Conservation (phyloP, 2,797 vertebrate genomes). For the Cossypha polioptera region DNA sequence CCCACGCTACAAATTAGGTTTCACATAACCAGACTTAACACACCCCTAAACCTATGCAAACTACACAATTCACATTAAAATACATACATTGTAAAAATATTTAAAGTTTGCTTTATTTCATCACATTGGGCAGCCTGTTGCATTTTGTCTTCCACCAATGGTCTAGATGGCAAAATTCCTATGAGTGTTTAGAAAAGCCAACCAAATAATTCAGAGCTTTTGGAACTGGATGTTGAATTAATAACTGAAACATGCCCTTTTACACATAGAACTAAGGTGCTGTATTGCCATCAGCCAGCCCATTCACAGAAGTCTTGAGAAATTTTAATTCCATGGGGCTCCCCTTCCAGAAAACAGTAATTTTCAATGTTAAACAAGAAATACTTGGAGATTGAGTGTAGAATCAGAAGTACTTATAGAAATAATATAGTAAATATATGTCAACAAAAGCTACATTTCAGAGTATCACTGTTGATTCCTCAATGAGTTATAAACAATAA, state of each 20-base stretch:
- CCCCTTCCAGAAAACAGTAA: not conserved
- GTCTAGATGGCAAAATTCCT: not conserved
- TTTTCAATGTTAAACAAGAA: not conserved
- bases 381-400: not conserved
- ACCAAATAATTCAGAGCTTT: not conserved
- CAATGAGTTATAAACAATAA: not conserved
- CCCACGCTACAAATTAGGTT: not conserved
- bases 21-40: not conserved
- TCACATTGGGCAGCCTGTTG: not conserved
- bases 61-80: not conserved
- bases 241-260: not conserved
- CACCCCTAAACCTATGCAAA: fast-evolving
- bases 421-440: not conserved
- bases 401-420: not conserved
- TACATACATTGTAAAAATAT: not conserved
- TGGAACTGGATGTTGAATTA: not conserved
- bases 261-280: not conserved
- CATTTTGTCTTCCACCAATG: not conserved
- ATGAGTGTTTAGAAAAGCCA: not conserved
- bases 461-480: not conserved
- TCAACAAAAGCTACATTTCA: not conserved
- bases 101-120: not conserved
- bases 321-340: not conserved
- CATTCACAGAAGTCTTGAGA: not conserved
- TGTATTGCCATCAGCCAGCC: not conserved